Evolutionary conservation across 2,888 invertebrate genomes (phyloP).

Genomic region (Chrysolina haemoptera): DNA sequence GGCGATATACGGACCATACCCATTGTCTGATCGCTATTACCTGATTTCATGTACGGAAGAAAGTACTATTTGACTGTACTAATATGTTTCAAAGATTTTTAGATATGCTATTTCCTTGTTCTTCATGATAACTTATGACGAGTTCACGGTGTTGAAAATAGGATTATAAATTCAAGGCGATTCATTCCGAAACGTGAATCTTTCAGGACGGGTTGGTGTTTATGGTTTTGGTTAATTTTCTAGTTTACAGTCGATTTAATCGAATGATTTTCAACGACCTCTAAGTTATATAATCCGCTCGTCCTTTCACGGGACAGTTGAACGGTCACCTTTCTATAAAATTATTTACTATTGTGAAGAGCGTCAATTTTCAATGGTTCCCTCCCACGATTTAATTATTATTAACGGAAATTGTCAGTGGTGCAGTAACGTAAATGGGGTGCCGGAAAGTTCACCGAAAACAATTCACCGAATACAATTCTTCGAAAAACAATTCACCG

Average conservation of each 20-base stretch:
- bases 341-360: not conserved
- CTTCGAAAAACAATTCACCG: too few relatives aligned
- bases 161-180: too few relatives aligned
- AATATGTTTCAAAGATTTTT: too few relatives aligned
- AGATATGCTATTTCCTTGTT: too few relatives aligned
- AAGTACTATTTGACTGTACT: too few relatives aligned
- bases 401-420: slow-evolving; percentile 4
- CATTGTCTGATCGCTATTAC: too few relatives aligned
- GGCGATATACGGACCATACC: too few relatives aligned
- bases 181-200: not conserved
- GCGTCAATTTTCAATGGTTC: not conserved
- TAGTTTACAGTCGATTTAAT: slow-evolving; percentile 8
- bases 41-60: too few relatives aligned
- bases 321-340: slow-evolving; percentile 1
- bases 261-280: not conserved
- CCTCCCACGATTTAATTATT: not conserved
- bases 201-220: not conserved
- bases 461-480: too few relatives aligned
- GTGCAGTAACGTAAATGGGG: not conserved
- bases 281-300: not conserved
- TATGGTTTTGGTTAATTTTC: slow-evolving; percentile 13
- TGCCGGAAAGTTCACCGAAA: too few relatives aligned
- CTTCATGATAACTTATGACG: too few relatives aligned
- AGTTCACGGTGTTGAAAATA: too few relatives aligned
- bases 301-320: slow-evolving; percentile 2